Percentiles rank a stretch among this genome's conserved stretches.
Evolutionary conservation across 2,888 invertebrate species (phyloP).

Genomic region (Sceliomorpha sp.): DNA sequence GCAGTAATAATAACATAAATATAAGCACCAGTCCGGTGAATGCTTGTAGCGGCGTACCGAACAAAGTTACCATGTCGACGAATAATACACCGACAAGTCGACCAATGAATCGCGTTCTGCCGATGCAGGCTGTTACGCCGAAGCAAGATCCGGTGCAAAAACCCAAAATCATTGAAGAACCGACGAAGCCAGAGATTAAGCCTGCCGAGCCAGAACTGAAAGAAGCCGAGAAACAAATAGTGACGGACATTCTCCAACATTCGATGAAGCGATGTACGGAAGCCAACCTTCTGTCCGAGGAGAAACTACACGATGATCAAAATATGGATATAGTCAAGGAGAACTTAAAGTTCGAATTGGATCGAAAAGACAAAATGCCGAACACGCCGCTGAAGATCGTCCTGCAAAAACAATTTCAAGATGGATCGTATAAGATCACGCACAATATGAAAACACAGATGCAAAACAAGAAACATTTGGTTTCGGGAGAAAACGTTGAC

Average conservation of each 20-base stretch:
- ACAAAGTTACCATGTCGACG: constrained; percentile 72
- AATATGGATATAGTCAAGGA: constrained; percentile 60
- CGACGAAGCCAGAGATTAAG: constrained; percentile 69
- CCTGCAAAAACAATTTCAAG: constrained; percentile 81
- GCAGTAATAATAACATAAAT: constrained; percentile 54
- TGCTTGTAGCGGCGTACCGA: constrained; percentile 79
- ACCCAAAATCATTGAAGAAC: constrained; percentile 69
- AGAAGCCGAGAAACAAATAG: constrained; percentile 37
- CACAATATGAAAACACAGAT: constrained; percentile 67
- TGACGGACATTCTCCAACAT: constrained; percentile 17
- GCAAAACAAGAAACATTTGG: constrained; percentile 62
- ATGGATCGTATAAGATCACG: constrained; percentile 81
- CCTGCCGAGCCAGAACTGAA: constrained; percentile 59
- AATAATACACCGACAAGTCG: constrained; percentile 80
- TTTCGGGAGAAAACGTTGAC: constrained; percentile 64
- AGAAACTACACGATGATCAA: background rate
- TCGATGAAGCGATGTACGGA: constrained; percentile 25
- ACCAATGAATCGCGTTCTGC: constrained; percentile 89
- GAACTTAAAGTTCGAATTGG: constrained; percentile 56
- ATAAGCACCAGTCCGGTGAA: constrained; percentile 68
- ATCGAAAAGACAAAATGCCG: constrained; percentile 58
- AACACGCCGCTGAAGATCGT: constrained; percentile 80
- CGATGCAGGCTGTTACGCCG: constrained; percentile 87
- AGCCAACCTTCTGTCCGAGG: background rate
- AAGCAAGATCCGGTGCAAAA: constrained; percentile 80